Conservation (phyloP, 2,888 invertebrate species). For the Argynnis bischoffii region DNA sequence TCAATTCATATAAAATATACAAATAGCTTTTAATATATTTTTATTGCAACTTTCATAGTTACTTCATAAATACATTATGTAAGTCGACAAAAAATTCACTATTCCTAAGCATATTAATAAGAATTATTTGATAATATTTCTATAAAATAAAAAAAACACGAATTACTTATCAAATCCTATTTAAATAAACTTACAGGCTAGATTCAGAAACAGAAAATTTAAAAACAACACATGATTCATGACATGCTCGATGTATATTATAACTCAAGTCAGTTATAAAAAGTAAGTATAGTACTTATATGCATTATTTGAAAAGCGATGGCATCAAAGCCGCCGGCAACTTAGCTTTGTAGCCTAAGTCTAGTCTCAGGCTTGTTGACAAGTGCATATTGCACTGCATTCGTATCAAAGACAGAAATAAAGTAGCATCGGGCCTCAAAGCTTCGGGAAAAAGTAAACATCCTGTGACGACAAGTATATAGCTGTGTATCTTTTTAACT, state of each 20-base stretch:
- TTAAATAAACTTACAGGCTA: no score
- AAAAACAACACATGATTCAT: no score
- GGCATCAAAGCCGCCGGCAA: constrained; percentile 36
- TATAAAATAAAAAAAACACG: no score
- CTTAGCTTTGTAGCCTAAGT: constrained; percentile 48
- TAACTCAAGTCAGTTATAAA: constrained; percentile 1
- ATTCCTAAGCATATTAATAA: no score
- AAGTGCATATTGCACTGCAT: constrained; percentile 59
- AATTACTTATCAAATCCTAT: no score
- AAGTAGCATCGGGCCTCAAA: constrained; percentile 31
- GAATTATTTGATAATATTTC: no score
- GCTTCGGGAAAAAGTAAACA: constrained; percentile 31
- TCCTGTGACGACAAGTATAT: constrained; percentile 1
- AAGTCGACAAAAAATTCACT: no score
- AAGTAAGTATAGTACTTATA: neutral
- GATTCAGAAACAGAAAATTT: no score
- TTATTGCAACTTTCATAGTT: no score
- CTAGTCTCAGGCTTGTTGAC: constrained; percentile 51
- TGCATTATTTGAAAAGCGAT: constrained; percentile 27
- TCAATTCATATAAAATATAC: no score
- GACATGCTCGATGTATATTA: neutral
- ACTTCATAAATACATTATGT: no score
- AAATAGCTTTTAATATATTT: no score
- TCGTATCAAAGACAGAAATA: constrained; percentile 53
- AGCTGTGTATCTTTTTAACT: neutral